Evolutionary conservation across 2,797 vertebrate species (phyloP).

Genomic region (Betta splendens): DNA sequence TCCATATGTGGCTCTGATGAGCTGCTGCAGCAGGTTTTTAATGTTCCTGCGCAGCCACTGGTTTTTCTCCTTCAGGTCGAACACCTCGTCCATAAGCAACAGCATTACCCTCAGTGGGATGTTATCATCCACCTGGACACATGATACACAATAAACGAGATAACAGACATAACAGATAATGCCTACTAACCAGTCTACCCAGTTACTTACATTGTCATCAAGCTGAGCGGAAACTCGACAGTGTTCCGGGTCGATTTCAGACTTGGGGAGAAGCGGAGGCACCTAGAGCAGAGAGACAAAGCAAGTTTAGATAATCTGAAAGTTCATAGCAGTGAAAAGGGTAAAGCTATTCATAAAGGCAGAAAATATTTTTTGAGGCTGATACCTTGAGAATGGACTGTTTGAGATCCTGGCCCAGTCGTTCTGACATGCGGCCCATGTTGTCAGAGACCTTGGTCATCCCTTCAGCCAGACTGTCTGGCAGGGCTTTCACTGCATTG

Average conservation of each 20-base stretch:
- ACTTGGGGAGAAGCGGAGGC: slow-evolving; percentile 86
- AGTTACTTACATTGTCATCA: slow-evolving; percentile 92
- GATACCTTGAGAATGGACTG: slow-evolving; percentile 97
- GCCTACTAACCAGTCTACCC: background rate
- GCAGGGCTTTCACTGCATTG: slow-evolving; percentile 95
- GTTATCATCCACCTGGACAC: slow-evolving; percentile 93
- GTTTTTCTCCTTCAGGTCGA: slow-evolving; percentile 97
- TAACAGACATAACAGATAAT: background rate
- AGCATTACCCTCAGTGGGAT: slow-evolving; percentile 96
- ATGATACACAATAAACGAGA: background rate
- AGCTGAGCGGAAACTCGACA: slow-evolving; percentile 95
- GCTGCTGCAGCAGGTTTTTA: slow-evolving; percentile 97
- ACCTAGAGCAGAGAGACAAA: slow-evolving; percentile 58
- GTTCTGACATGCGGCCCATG: slow-evolving; percentile 98
- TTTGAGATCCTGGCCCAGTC: slow-evolving; percentile 95
- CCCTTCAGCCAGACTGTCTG: slow-evolving; percentile 97
- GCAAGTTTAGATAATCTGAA: background rate
- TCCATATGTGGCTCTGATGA: slow-evolving; percentile 94
- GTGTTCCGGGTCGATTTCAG: slow-evolving; percentile 93
- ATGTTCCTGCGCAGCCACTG: slow-evolving; percentile 98
- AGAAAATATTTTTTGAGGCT: background rate
- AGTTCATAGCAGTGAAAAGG: background rate
- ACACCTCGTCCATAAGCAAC: slow-evolving; percentile 98
- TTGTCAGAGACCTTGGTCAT: slow-evolving; percentile 99
- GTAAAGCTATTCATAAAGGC: background rate